A percentile compares a stretch with the other conserved stretches of the same genome.
Conservation (phyloP, 2,113 vertebrate species). For the Mesoclemmys tuberculata region DNA sequence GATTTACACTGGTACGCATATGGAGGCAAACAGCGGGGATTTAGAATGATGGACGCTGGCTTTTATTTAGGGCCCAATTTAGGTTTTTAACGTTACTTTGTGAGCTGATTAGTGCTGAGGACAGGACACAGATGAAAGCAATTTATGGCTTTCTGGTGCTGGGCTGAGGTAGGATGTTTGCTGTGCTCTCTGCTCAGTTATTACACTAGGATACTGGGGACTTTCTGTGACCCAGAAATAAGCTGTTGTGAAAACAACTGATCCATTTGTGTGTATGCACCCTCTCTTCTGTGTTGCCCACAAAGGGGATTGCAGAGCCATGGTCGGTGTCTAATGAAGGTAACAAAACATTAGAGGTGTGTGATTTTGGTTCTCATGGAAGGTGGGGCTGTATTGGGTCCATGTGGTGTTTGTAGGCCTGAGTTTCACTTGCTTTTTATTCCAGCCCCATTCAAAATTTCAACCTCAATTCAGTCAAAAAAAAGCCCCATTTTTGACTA, state of each 20-base stretch:
- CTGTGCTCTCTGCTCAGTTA: neutral
- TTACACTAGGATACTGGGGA: neutral
- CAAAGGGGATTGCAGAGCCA: neutral
- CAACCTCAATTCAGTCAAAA: neutral
- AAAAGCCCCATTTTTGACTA: neutral
- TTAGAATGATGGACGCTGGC: neutral
- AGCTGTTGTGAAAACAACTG: neutral
- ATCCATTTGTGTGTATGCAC: neutral
- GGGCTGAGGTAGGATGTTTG: neutral
- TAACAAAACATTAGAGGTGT: neutral
- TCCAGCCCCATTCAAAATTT: neutral
- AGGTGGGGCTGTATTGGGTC: neutral
- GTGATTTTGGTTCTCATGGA: neutral
- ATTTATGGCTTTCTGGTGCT: neutral
- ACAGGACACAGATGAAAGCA: neutral
- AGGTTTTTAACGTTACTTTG: neutral
- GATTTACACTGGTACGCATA: neutral
- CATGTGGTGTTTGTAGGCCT: neutral
- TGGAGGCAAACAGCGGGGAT: rapidly evolving
- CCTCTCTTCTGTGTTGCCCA: neutral
- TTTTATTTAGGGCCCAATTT: neutral
- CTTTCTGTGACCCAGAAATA: neutral
- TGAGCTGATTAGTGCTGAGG: neutral
- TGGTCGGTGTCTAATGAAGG: neutral
- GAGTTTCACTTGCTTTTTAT: neutral